Evolutionary conservation across 53 echinoderm and acorn worm genomes (phyloP).

Genomic region (Zoroaster sp.): DNA sequence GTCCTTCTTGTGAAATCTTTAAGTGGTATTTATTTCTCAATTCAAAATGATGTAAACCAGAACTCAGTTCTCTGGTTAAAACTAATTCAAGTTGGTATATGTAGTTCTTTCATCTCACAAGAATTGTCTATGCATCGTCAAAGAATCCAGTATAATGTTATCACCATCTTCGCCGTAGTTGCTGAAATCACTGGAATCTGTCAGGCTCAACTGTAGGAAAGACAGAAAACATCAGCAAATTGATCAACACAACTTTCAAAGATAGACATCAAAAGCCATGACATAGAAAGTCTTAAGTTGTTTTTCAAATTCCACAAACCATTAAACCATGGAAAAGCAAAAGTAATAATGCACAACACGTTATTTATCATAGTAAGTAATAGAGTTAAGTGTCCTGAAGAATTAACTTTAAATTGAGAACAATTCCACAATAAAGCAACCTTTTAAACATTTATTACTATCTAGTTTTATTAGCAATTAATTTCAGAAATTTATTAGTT

Average conservation of each 20-base stretch:
- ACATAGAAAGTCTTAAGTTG: background rate
- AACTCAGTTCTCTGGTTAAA: background rate
- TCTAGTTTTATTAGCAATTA: too few relatives aligned
- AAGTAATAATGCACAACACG: too few relatives aligned
- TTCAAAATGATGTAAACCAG: background rate
- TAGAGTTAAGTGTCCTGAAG: too few relatives aligned
- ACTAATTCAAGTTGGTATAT: background rate
- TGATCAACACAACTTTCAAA: background rate
- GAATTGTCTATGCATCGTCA: too few relatives aligned
- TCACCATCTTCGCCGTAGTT: background rate
- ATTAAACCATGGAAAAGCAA: too few relatives aligned
- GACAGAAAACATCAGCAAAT: background rate
- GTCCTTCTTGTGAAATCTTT: too few relatives aligned
- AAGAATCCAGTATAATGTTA: background rate
- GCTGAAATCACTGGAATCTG: slow-evolving; percentile 38
- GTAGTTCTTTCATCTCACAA: background rate
- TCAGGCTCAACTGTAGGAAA: slow-evolving; percentile 24
- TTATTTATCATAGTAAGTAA: too few relatives aligned
- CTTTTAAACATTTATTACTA: too few relatives aligned
- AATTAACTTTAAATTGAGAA: too few relatives aligned
- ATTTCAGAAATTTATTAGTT: too few relatives aligned
- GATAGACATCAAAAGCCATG: background rate
- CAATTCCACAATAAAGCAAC: too few relatives aligned
- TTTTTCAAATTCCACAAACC: too few relatives aligned
- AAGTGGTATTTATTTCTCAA: background rate